A percentile compares a stretch with the other conserved stretches of the same genome.
Evolutionary conservation across 1,140 invertebrate genomes (phyloP).

Genomic region (Hormaphis cornu): DNA sequence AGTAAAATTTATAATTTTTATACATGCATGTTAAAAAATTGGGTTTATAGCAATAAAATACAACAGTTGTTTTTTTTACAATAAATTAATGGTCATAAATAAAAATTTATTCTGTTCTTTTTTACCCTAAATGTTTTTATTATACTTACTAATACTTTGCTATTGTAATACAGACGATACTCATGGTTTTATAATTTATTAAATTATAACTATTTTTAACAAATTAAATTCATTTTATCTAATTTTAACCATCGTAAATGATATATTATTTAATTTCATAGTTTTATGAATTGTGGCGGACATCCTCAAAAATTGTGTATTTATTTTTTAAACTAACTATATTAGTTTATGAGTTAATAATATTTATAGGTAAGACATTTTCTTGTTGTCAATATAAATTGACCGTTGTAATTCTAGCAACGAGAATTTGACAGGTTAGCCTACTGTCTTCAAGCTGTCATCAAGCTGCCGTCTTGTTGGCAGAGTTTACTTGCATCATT

Average conservation of each 20-base stretch:
- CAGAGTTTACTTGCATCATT: constrained; percentile 23
- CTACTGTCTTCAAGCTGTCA: constrained; percentile 19
- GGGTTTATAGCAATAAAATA: not conserved
- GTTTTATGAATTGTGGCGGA: not conserved
- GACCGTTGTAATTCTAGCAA: constrained; percentile 26
- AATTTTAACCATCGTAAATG: no score
- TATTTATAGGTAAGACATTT: constrained; percentile 1
- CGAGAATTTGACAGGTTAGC: constrained; percentile 29
- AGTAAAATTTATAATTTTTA: not conserved
- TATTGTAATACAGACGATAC: not conserved
- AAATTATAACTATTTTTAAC: no score
- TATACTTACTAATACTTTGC: not conserved
- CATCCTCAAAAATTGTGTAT: not conserved
- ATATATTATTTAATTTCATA: no score
- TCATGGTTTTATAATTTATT: no score
- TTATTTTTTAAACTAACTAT: not conserved
- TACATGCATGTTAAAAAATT: not conserved
- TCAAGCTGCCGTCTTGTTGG: constrained; percentile 9
- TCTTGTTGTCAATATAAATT: constrained; percentile 3
- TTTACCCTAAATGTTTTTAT: not conserved
- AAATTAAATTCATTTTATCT: no score
- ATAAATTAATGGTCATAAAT: not conserved
- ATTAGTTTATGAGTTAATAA: constrained; percentile 3
- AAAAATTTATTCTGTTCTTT: not conserved
- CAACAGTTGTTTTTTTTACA: not conserved